A percentile compares a stretch with the other conserved stretches of the same genome.
These are phyloP conservation scores for Pogonophryne albipinna DNA, from an alignment of 2,797 vertebrate species.

Conservation along the genomic window DNA sequence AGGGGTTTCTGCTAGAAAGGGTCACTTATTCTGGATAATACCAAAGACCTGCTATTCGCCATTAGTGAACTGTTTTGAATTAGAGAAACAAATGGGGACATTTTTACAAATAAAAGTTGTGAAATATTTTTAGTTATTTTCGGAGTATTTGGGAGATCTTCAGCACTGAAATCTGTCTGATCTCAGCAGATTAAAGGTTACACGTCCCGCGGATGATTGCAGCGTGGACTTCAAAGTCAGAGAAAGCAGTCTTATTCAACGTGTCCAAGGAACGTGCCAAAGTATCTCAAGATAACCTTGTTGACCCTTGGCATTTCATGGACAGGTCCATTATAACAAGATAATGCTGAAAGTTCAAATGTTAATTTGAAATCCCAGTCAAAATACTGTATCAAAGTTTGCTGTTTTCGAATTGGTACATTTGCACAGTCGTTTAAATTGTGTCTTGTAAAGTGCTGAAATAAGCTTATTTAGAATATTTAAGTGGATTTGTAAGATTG, in stretches of 20 bases:
- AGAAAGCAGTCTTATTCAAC: constrained; percentile 62
- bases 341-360: not conserved
- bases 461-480: not conserved
- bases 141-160: constrained; percentile 2
- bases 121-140: constrained; percentile 1
- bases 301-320: constrained; percentile 30
- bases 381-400: not conserved
- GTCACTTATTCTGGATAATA: constrained; percentile 37
- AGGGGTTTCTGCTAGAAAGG: not conserved
- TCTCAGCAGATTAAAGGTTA: constrained; percentile 60
- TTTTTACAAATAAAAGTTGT: not conserved
- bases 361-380: not conserved
- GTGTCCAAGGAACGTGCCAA: constrained; percentile 35
- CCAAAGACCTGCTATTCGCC: not conserved
- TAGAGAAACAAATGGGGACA: not conserved
- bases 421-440: too few relatives aligned
- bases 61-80: not conserved
- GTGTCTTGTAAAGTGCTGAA: not conserved
- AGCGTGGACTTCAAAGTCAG: not conserved
- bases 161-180: constrained; percentile 47
- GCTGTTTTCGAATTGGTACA: not conserved
- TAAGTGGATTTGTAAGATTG: not conserved
- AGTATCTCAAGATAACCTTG: constrained; percentile 43
- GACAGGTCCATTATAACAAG: constrained; percentile 23
- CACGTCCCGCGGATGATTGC: constrained; percentile 27